Base-by-base conservation (phyloP, 1,140 invertebrate genomes). In the Platyura marginata region DNA sequence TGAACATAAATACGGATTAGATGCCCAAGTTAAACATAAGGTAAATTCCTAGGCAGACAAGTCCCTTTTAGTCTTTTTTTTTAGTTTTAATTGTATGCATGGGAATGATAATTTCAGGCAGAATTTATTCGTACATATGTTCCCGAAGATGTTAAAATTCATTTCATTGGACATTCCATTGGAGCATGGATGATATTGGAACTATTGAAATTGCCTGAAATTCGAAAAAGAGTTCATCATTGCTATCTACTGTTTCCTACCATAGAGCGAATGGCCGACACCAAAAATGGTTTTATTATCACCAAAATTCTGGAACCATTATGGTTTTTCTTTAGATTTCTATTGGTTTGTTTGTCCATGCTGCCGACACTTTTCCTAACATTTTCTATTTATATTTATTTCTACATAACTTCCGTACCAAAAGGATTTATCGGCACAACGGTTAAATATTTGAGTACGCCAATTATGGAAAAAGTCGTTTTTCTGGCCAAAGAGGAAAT, bases 121-220 rank as follows among this genome's bases (percentile, higher is more conserved):
- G 67, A 72, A 36, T 88, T 90, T 58, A 75, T 90, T 34, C 65
- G 72, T 44, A 67, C 75, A 44, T 77, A 76, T 51, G 63, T 87
- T 42, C 81, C 84, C 4, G 48, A 63, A 29, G 64, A 77, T 58
- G 67, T 71, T 0, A 71, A 69, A 50, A 53, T 92, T 3, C 72
- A 84, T 59, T 50, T 89, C 1, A 68, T 91, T 47, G 85, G 80
- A 1, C 87, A 91, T 67, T 91, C 87, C 0, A 81, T 90, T 51
- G 87, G 87, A 1, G 68, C 72, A 46, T 85, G 86, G 69, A 77
- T 89, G 46, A 69, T 73, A 44, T 54, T 86, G n/a, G 74, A 89
- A 48, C 51, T 88, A 16, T 49, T 91, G 3, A 71, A 80, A 48
- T 53, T 74, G 37, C 48, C 62, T 21, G 48, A 58, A 18, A 61